These are phyloP conservation scores for Menidia menidia DNA, from an alignment of 2,797 vertebrate genomes.

Conservation along the genomic window DNA sequence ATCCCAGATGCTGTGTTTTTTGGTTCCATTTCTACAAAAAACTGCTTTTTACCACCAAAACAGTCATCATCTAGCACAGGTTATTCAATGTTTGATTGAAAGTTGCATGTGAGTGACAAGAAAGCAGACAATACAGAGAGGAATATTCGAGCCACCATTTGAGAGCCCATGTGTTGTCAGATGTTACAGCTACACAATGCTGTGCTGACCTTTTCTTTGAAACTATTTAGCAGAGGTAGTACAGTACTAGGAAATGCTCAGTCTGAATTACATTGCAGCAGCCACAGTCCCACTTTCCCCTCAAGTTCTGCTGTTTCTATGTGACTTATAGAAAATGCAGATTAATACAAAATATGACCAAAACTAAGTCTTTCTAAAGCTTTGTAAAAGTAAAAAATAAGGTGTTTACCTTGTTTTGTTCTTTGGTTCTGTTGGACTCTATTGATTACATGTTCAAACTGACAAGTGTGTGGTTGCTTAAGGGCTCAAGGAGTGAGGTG, in stretches of 20 bases:
- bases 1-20: constrained; percentile 30
- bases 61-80: constrained; percentile 33
- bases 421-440: not conserved
- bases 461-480: constrained; percentile 16
- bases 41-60: constrained; percentile 29
- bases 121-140: constrained; percentile 13
- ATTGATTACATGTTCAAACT: constrained; percentile 21
- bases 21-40: constrained; percentile 30
- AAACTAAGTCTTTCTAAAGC: not conserved
- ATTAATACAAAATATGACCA: constrained; percentile 11
- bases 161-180: constrained; percentile 21
- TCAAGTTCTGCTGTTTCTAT: not conserved
- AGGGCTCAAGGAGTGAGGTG: not conserved
- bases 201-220: constrained; percentile 30
- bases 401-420: not conserved
- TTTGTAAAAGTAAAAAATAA: not conserved
- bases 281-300: not conserved
- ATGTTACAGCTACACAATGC: constrained; percentile 21
- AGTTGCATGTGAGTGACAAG: constrained; percentile 21
- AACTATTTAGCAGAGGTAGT: constrained; percentile 27
- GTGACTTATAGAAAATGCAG: not conserved
- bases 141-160: constrained; percentile 31
- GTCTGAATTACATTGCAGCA: constrained; percentile 24
- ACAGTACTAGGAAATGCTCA: constrained; percentile 27
- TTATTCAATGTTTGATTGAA: constrained; percentile 29